Conservation (phyloP, 2,113 vertebrate genomes). For the Onychorhynchus coronatus region DNA sequence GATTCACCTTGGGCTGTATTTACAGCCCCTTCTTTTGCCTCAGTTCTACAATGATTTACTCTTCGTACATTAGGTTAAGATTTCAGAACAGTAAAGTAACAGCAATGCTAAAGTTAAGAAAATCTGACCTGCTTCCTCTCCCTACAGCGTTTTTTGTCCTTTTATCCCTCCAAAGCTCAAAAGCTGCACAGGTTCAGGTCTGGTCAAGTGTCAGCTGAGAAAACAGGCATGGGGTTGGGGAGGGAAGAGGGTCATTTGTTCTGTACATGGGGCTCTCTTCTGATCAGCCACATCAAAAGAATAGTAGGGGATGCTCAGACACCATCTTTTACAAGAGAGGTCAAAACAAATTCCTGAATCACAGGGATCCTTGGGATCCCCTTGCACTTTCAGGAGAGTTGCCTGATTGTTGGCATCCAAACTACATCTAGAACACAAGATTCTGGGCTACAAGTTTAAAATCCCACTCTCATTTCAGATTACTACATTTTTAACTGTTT, state of each 20-base stretch:
- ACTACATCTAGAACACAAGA: neutral
- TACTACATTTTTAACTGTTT: neutral
- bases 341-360: neutral
- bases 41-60: neutral
- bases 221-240: neutral
- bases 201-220: neutral
- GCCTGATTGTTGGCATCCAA: neutral
- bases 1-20: neutral
- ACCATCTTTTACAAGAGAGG: neutral
- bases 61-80: neutral
- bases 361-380: neutral
- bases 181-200: neutral
- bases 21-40: neutral
- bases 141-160: neutral
- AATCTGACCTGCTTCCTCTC: neutral
- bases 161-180: neutral
- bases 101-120: neutral
- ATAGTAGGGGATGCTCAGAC: neutral
- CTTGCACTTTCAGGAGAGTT: neutral
- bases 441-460: neutral
- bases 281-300: neutral
- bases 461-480: neutral
- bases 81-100: neutral
- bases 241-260: neutral
- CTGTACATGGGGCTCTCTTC: neutral